Base-by-base conservation (phyloP, 2,888 invertebrate genomes). In the Branchinecta sandiegonensis region DNA sequence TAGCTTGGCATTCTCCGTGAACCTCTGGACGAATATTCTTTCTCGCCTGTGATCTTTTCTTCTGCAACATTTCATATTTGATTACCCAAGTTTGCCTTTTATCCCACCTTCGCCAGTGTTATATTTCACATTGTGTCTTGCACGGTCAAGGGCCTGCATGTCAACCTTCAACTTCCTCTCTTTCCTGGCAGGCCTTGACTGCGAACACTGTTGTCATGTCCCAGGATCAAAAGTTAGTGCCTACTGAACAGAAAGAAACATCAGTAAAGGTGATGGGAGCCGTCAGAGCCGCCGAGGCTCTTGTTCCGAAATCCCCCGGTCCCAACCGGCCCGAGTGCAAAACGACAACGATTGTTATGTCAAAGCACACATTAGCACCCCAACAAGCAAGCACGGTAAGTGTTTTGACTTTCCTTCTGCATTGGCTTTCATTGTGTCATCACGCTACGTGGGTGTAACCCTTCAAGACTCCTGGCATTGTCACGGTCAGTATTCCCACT, bases 261-360 rank as follows among this genome's bases (percentile, higher is more conserved):
- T 67, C 67, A 1, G 67, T 64, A 10, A 67, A 89, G 88, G 90
- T 90, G 72, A 81, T 92, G 80, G 92, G 93, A 77, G 90, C 93
- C 74, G 92, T 93, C 69, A 84, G 90, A 77, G 92, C 91, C 69
- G 92, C 92, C 68, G 90, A 90, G 78, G 85, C 87, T 73, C 83
- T 91, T 78, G 89, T 69, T 68, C 90, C 90, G 46, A 89, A 87
- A 74, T 90, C 90, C 69, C 90, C 90, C 0, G 82, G 83, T 70
- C 80, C 83, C 46, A 80, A 79, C 56, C 69, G 69, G 73, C 78
- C 80, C 76, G 84, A 84, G 74, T 81, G 84, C 73, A 93, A 93
- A 81, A 93, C 91, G 70, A 93, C 93, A 72, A 93, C 92, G 12
- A 88, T 93, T 74, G 91, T 93, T 69, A 92, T 93, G 90, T 91